Base-by-base conservation (phyloP, 2,797 vertebrate species). In the Clarias pachynema region DNA sequence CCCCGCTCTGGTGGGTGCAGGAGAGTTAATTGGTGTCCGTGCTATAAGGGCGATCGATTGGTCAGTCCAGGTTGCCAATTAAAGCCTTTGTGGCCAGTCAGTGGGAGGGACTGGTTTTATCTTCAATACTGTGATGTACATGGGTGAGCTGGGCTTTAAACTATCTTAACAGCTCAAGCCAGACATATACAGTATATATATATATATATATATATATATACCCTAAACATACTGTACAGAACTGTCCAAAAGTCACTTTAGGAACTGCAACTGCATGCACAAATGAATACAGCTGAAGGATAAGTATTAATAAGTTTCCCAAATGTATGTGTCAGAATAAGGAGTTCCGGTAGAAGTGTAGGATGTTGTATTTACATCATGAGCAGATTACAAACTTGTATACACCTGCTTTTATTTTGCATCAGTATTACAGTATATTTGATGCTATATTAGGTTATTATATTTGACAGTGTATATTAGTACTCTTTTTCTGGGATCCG, bases 21-120 rank as follows among this genome's bases (percentile, higher is more conserved):
- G 86, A 68, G 29, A 84, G 83, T 87, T 88, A 90, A 86, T 89
- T 88, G 87, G 85, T 79, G 80, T 79, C 60, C 40, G 34, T 83
- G 57, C 84, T 83, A 60, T 81, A 44, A 72, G 75, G 87, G 72
- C 49, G 60, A 85, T 87, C 85, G 88, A 91, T 90, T 90, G 89
- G 85, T 63, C 53, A 37, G 63, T 81, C 29, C 73, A 26, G 63
- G 82, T 84, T 86, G 82, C 86, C 85, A 89, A 68, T 90, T 85
- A 80, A 70, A 72, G 79, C 63, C 26, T 69, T 34, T 83, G 83
- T 22, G 83, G 84, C 75, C 75, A 79, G 81, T 69, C 49, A 34
- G 4, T 85, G 65, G 68, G 79, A 59, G 65, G 79, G 24, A 60
- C 65, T 26, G 49, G 37, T 66, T 80, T 49, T 29, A 81, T 68